These are phyloP conservation scores for Gobio gobio DNA, from an alignment of 2,113 vertebrate species.

Conservation along the genomic window DNA sequence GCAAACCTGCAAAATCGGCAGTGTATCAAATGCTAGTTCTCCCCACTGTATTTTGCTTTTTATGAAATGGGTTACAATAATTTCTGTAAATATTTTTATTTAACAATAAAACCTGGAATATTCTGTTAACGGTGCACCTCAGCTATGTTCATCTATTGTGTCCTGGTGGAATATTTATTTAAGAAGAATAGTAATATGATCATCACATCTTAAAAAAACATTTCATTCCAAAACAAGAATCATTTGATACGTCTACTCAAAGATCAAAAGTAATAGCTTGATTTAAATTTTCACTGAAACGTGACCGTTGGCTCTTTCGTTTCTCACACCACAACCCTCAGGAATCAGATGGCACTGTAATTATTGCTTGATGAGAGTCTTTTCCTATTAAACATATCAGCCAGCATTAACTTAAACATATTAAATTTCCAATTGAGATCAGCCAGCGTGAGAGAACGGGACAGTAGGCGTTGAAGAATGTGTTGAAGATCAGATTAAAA, in stretches of 20 bases:
- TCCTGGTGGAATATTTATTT: neutral
- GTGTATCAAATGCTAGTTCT: no score
- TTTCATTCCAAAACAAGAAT: neutral
- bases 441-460: conserved; percentile 28
- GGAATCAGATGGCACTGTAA: conserved; percentile 11
- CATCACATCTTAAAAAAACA: neutral
- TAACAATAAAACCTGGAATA: neutral
- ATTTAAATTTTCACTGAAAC: neutral
- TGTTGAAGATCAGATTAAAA: conserved; percentile 41
- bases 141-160: neutral
- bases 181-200: neutral
- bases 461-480: conserved; percentile 40
- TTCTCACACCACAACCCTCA: neutral
- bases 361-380: conserved; percentile 31
- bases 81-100: neutral
- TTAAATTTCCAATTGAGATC: neutral
- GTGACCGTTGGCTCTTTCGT: neutral
- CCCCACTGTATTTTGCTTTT: neutral
- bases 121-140: neutral
- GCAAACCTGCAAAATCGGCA: no score
- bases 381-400: conserved; percentile 42
- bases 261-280: neutral
- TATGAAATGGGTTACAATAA: neutral
- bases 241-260: neutral
- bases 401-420: neutral